A percentile compares a stretch with the other conserved stretches of the same genome.
Evolutionary conservation across 2,888 invertebrate genomes (phyloP).

Genomic region (Lasioglossum malachurum): DNA sequence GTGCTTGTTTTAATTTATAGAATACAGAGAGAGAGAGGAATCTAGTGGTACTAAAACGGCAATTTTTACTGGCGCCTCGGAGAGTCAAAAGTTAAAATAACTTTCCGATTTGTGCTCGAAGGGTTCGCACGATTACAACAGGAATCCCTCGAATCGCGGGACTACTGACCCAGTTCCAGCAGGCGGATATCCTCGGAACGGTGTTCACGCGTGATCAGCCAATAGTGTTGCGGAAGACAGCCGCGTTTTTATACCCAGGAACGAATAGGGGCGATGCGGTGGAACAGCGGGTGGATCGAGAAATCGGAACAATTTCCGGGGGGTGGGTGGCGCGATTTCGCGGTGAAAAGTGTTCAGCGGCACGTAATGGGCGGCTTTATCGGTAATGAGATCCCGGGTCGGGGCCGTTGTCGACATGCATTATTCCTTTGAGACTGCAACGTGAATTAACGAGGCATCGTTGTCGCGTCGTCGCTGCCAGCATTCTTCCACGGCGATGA

Average conservation of each 20-base stretch:
- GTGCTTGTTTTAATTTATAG: too few species aligned
- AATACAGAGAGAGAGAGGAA: too few species aligned
- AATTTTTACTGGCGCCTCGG: too few species aligned
- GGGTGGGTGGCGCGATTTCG: conserved; percentile 6
- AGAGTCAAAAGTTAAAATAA: too few species aligned
- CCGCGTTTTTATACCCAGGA: neutral
- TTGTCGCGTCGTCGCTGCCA: conserved; percentile 49
- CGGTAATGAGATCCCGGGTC: conserved; percentile 65
- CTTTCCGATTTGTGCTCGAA: neutral
- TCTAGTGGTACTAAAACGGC: too few species aligned
- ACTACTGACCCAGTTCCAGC: neutral
- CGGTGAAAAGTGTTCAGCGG: conserved; percentile 28
- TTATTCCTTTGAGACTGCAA: conserved; percentile 59
- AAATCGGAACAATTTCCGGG: conserved; percentile 30
- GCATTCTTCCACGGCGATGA: conserved; percentile 63
- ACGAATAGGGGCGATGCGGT: neutral
- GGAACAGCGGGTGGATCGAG: neutral
- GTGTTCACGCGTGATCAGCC: neutral
- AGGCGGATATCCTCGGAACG: neutral
- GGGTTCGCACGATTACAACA: neutral
- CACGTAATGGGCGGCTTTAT: conserved; percentile 61
- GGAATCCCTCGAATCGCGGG: neutral
- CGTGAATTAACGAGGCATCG: conserved; percentile 71
- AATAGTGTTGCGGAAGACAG: neutral
- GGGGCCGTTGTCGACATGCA: conserved; percentile 54